A percentile compares a stretch with the other conserved stretches of the same genome.
Evolutionary conservation across 2,113 vertebrate genomes (phyloP).

Genomic region (Geococcyx californianus): DNA sequence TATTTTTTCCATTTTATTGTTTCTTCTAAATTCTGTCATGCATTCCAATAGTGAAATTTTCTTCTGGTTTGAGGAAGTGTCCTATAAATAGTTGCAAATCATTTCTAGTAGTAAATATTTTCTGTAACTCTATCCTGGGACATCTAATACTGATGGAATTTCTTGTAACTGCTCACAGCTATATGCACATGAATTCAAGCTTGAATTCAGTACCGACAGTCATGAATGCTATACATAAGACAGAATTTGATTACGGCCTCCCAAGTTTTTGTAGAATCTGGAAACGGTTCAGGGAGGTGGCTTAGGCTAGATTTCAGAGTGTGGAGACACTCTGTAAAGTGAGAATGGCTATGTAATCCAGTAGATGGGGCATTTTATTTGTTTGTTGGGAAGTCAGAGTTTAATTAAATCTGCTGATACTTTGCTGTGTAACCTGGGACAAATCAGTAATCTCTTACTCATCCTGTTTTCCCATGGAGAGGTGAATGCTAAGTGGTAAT

Average conservation of each 20-base stretch:
- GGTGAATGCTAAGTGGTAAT: background rate
- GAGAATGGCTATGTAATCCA: background rate
- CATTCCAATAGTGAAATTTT: background rate
- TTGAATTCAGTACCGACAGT: background rate
- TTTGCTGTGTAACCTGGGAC: background rate
- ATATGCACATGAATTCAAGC: background rate
- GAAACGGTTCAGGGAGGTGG: background rate
- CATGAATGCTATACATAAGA: background rate
- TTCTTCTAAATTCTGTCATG: background rate
- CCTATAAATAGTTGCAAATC: background rate
- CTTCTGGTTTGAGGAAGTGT: background rate
- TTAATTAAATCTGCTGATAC: background rate
- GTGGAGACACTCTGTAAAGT: background rate
- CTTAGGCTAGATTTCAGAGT: background rate
- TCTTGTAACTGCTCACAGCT: background rate
- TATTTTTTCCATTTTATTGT: background rate
- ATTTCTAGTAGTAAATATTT: background rate
- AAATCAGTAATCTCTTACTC: background rate
- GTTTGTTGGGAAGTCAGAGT: background rate
- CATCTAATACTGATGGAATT: background rate
- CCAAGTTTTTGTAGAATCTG: background rate
- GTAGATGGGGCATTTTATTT: background rate
- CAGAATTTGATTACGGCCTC: background rate
- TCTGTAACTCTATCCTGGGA: background rate
- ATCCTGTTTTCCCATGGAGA: background rate